A percentile compares a stretch with the other conserved stretches of the same genome.
Conservation (phyloP, 2,888 invertebrate species). For the Drosophila yooni region DNA sequence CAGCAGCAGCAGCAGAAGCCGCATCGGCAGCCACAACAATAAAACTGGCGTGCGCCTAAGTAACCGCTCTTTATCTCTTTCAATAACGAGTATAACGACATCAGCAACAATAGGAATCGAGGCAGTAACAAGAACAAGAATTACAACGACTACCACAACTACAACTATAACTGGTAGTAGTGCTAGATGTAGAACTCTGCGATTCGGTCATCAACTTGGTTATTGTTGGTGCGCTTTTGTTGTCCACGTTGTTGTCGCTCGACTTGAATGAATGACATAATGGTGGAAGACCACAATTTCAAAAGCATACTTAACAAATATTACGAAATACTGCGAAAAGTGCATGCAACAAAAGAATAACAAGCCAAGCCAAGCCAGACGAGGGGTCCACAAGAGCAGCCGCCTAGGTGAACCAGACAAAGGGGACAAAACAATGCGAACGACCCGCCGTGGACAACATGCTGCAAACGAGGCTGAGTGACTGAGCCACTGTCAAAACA, state of each 20-base stretch:
- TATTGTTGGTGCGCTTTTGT: slow-evolving; percentile 60
- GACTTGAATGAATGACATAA: slow-evolving; percentile 75
- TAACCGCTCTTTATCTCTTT: slow-evolving; percentile 80
- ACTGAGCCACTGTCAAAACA: slow-evolving; percentile 17
- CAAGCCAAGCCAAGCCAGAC: slow-evolving; percentile 43
- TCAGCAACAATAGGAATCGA: slow-evolving; percentile 27
- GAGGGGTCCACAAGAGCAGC: slow-evolving; percentile 44
- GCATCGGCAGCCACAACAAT: slow-evolving; percentile 45
- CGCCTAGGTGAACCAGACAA: slow-evolving; percentile 72
- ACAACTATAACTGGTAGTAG: slow-evolving; percentile 28
- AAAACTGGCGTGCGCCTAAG: slow-evolving; percentile 76
- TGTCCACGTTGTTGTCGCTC: slow-evolving; percentile 50
- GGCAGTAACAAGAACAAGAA: slow-evolving; percentile 1
- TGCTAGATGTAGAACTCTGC: slow-evolving; percentile 60
- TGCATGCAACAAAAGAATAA: slow-evolving; percentile 78
- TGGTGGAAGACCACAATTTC: slow-evolving; percentile 80
- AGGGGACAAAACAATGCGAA: slow-evolving; percentile 67
- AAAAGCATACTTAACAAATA: slow-evolving; percentile 78
- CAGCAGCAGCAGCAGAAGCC: slow-evolving; percentile 9
- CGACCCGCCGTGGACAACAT: slow-evolving; percentile 61
- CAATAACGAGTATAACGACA: slow-evolving; percentile 75
- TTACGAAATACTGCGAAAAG: slow-evolving; percentile 79
- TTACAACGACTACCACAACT: slow-evolving; percentile 8
- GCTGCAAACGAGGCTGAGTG: slow-evolving; percentile 36
- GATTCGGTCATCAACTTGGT: slow-evolving; percentile 51